Percentiles rank a stretch among this genome's conserved stretches.
phyloP scores from a whole-genome alignment of 2,797 vertebrate genomes.

The Pelodytes ibericus region DNA sequence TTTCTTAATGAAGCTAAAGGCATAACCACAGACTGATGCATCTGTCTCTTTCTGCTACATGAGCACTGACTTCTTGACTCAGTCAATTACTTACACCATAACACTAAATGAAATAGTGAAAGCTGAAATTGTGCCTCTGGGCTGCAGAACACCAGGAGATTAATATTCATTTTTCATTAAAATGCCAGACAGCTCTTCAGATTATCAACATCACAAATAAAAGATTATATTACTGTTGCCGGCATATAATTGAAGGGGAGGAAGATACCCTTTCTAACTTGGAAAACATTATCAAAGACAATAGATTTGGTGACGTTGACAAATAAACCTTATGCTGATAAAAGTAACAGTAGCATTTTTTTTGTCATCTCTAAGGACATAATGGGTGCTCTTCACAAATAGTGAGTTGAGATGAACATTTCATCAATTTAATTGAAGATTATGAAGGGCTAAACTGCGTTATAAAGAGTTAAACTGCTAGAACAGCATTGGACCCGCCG shows the following conservation, averaged over 20 bases:
- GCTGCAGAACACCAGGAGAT: slow-evolving; percentile 62
- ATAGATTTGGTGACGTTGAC: slow-evolving; percentile 21
- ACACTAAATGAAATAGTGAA: slow-evolving; percentile 64
- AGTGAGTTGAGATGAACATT: too few relatives aligned
- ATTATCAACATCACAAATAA: slow-evolving; percentile 54
- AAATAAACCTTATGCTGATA: slow-evolving; percentile 29
- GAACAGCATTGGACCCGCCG: too few relatives aligned
- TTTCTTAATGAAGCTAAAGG: slow-evolving; percentile 63
- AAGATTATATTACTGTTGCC: slow-evolving; percentile 46
- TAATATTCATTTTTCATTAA: slow-evolving; percentile 71
- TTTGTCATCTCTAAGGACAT: too few relatives aligned
- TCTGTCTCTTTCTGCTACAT: slow-evolving; percentile 62
- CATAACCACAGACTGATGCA: slow-evolving; percentile 58
- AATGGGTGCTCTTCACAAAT: too few relatives aligned
- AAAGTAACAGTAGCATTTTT: slow-evolving; percentile 7
- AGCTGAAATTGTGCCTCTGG: slow-evolving; percentile 65
- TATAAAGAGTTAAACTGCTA: too few relatives aligned
- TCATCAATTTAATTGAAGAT: too few relatives aligned
- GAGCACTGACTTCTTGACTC: slow-evolving; percentile 65
- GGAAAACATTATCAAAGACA: slow-evolving; percentile 47
- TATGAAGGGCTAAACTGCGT: too few relatives aligned
- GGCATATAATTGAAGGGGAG: slow-evolving; percentile 35
- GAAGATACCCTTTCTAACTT: slow-evolving; percentile 39
- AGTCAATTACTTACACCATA: slow-evolving; percentile 68
- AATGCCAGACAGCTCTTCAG: slow-evolving; percentile 62